Conservation (phyloP, 2,888 invertebrate species). For the Eumerus sabulonum region DNA sequence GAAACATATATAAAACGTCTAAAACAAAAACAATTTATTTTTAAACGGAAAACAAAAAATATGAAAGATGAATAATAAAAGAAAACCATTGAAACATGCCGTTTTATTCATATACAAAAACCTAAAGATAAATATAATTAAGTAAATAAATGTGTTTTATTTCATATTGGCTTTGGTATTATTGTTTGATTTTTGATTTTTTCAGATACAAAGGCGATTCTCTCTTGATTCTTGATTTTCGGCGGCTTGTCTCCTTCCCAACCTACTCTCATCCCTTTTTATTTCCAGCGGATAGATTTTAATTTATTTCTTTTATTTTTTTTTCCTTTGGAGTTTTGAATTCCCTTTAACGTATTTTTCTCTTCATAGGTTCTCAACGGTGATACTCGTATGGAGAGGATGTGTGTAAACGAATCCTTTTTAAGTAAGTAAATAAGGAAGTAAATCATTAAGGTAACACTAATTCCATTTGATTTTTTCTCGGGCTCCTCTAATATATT, state of each 20-base stretch:
- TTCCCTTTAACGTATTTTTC: conserved; percentile 68
- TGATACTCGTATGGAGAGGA: neutral
- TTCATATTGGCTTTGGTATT: conserved; percentile 34
- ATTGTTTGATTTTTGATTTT: conserved; percentile 39
- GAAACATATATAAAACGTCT: conserved; percentile 31
- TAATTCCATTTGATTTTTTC: too few relatives aligned
- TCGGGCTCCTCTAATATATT: conserved; percentile 28
- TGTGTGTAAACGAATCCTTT: neutral
- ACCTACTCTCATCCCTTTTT: conserved; percentile 49
- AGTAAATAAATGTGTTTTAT: conserved; percentile 62
- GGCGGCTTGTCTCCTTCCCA: conserved; percentile 19
- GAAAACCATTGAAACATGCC: conserved; percentile 51
- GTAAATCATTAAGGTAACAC: conserved; percentile 33
- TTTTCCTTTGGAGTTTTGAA: conserved; percentile 13
- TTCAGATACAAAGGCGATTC: conserved; percentile 40
- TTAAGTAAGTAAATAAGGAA: conserved; percentile 13
- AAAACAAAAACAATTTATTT: conserved; percentile 53
- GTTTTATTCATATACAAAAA: conserved; percentile 61
- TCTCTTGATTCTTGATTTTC: neutral
- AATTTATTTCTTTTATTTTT: too few relatives aligned
- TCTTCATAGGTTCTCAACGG: conserved; percentile 46
- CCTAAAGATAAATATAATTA: conserved; percentile 54
- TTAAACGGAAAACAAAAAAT: conserved; percentile 44
- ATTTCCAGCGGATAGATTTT: conserved; percentile 46
- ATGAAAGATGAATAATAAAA: conserved; percentile 24